Base-by-base conservation (phyloP, 2,888 invertebrate genomes). In the Chaitophorus viminalis region DNA sequence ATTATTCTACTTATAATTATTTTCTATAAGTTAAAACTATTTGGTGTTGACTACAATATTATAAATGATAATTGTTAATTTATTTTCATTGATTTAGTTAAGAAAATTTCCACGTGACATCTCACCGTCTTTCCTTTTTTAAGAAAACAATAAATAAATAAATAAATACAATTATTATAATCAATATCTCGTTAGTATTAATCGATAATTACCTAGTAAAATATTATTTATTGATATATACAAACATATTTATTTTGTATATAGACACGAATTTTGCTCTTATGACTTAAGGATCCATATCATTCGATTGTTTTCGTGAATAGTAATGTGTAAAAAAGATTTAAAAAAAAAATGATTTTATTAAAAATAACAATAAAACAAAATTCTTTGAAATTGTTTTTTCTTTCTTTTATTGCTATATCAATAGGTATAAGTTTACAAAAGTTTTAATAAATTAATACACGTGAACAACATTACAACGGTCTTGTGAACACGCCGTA, bases 251-350 rank as follows among this genome's bases (percentile, higher is more conserved):
- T 81, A 87, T 87, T 87, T 87, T 87, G 87, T 87, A 87, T 87
- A 87, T 87, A 87, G 87, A 87, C 81, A 87, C 87, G 79, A 87
- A 87, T 87, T n/a, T n/a, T 87, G 87, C 87, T 87, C 87, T 87
- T 87, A 87, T 81, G 74, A 87, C 74, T 87, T 87, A 87, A 87
- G 87, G 87, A 87, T 87, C 81, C 87, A 87, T 87, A 87, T 87
- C 87, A 87, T 87, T 87, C 87, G 79, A 87, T 79, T 87, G 87
- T 87, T 87, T 74, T 87, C 87, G 79, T 87, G 74, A 87, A 87
- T 87, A 87, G 87, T 87, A 81, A 87, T 81, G 72, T 87, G 87
- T 87, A 87, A 87, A 81, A 87, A 87, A 39, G 78, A 87, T 74
- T 78, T 17, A 78, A 54, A 29, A 78, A 78, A 87, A 81, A 87